Evolutionary conservation across 2,113 vertebrate species (phyloP).

Genomic region (Ptilorrhoa leucosticta): DNA sequence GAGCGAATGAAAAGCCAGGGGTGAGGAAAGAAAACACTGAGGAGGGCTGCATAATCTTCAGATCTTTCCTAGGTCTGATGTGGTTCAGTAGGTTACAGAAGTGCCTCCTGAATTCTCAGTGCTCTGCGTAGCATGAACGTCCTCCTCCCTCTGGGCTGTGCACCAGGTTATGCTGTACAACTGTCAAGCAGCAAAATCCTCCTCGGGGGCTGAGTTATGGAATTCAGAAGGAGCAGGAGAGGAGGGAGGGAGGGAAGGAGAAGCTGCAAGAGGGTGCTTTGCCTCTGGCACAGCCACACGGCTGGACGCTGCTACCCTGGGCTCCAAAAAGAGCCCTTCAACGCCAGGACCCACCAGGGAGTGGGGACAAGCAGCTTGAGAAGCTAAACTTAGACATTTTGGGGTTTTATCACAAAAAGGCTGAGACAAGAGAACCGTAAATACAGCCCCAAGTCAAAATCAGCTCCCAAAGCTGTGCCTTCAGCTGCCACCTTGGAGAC

Average conservation of each 20-base stretch:
- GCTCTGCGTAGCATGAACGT: constrained; percentile 49
- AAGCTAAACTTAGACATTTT: background rate
- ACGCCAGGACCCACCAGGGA: background rate
- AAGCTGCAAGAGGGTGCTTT: background rate
- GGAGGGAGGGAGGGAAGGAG: background rate
- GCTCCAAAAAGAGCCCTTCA: background rate
- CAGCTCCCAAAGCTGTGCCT: background rate
- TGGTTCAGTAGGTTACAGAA: constrained; percentile 39
- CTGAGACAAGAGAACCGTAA: background rate
- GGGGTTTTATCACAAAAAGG: background rate
- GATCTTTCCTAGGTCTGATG: background rate
- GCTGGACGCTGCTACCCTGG: background rate
- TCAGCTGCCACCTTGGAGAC: background rate
- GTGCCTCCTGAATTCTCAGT: constrained; percentile 40
- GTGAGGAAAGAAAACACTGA: background rate
- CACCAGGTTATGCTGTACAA: background rate
- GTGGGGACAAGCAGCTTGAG: background rate
- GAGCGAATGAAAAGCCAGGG: background rate
- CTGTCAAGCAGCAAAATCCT: background rate
- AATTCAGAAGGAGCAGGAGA: background rate
- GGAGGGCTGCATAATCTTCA: constrained; percentile 9
- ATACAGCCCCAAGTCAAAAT: background rate
- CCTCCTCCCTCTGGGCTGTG: background rate
- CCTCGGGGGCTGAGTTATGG: background rate
- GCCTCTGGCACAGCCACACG: background rate